Evolutionary conservation across 2,888 invertebrate species (phyloP).

Genomic region (Acanthosepion esculentum): DNA sequence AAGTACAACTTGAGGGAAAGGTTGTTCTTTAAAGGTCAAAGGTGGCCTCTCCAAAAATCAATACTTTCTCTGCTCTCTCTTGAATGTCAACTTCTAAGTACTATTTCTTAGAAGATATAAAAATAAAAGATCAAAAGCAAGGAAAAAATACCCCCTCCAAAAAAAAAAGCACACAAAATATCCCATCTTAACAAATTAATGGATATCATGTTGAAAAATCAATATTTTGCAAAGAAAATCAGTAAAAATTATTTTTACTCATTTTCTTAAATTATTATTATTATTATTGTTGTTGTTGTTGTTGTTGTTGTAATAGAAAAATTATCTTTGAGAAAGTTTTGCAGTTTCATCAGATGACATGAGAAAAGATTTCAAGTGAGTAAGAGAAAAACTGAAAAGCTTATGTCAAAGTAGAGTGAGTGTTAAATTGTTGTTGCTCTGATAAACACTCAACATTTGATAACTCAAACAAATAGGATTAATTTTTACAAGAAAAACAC

Average conservation of each 20-base stretch:
- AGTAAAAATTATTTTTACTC: background rate
- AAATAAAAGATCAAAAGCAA: slow-evolving; percentile 15
- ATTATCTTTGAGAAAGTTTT: slow-evolving; percentile 8
- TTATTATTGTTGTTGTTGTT: too few relatives aligned
- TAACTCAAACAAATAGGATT: background rate
- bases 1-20: slow-evolving; percentile 33
- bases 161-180: background rate
- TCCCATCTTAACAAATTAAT: background rate
- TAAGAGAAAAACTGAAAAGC: background rate
- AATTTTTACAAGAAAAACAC: background rate
- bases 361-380: background rate
- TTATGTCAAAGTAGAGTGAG: background rate
- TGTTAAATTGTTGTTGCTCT: background rate
- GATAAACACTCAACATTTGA: background rate
- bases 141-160: background rate
- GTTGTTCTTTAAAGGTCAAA: slow-evolving; percentile 33
- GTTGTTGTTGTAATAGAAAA: background rate
- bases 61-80: background rate
- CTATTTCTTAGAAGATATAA: background rate
- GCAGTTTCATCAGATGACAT: background rate
- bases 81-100: slow-evolving; percentile 33
- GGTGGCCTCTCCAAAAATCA: slow-evolving; percentile 20
- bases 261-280: background rate
- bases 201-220: slow-evolving; percentile 33
- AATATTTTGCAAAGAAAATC: slow-evolving; percentile 5